Evolutionary conservation across 2,888 invertebrate species (phyloP).

Genomic region (Leptopterna dolabrata): DNA sequence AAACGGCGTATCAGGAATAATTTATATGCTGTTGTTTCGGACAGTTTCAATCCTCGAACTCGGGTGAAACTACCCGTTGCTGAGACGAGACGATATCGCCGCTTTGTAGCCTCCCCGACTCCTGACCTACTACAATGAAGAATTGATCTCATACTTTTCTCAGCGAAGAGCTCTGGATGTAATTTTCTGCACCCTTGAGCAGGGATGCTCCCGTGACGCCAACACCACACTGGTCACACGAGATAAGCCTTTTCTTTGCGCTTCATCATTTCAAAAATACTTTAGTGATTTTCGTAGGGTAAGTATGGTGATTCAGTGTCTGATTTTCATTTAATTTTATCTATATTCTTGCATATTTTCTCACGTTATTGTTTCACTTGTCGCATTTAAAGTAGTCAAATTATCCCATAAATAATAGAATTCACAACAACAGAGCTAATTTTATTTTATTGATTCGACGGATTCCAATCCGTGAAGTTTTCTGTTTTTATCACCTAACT

Average conservation of each 20-base stretch:
- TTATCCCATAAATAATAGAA: too few relatives aligned
- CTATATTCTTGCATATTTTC: too few relatives aligned
- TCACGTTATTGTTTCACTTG: too few relatives aligned
- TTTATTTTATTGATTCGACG: too few relatives aligned
- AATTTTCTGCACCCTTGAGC: conserved; percentile 30
- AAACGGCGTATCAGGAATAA: too few relatives aligned
- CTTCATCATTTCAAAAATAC: background rate
- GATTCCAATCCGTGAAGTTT: too few relatives aligned
- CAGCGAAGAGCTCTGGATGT: background rate
- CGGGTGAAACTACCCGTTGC: background rate
- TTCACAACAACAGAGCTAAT: too few relatives aligned
- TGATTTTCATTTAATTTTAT: background rate
- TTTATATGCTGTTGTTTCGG: too few relatives aligned
- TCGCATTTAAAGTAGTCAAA: too few relatives aligned
- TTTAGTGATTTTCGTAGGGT: background rate
- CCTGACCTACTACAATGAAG: background rate
- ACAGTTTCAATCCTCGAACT: too few relatives aligned
- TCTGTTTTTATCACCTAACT: too few relatives aligned
- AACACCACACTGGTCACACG: background rate
- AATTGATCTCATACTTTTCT: conserved; percentile 18
- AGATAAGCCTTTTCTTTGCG: background rate
- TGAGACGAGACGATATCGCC: background rate
- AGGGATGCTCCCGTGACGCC: background rate
- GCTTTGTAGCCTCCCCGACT: background rate
- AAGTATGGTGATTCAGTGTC: background rate